Conservation (phyloP, 2,113 vertebrate species). For the Azemiops feae region DNA sequence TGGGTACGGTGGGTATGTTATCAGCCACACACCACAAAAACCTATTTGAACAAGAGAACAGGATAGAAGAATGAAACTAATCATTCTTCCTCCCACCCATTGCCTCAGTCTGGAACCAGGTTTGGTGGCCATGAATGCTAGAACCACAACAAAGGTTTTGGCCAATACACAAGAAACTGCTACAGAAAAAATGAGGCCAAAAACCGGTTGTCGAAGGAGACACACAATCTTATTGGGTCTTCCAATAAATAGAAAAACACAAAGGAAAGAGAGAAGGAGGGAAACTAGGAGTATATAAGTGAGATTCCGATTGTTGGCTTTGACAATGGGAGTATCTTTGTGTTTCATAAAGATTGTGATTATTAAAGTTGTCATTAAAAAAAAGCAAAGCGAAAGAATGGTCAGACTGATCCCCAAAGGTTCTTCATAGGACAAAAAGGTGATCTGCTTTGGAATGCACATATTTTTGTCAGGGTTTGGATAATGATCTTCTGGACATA, state of each 20-base stretch:
- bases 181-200: neutral
- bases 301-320: neutral
- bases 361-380: neutral
- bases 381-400: neutral
- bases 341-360: neutral
- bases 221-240: neutral
- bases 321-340: neutral
- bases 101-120: neutral
- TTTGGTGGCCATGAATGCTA: neutral
- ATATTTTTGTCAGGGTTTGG: neutral
- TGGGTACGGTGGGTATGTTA: neutral
- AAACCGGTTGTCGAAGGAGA: neutral
- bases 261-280: neutral
- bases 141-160: neutral
- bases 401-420: neutral
- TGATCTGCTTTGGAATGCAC: neutral
- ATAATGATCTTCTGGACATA: neutral
- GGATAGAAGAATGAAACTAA: neutral
- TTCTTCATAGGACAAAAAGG: neutral
- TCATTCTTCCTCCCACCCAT: neutral
- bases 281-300: neutral
- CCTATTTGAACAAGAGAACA: neutral
- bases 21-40: neutral
- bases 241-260: neutral
- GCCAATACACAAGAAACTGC: constrained; percentile 11